phyloP scores from a whole-genome alignment of 2,113 vertebrate species.

The Sapayoa aenigma region DNA sequence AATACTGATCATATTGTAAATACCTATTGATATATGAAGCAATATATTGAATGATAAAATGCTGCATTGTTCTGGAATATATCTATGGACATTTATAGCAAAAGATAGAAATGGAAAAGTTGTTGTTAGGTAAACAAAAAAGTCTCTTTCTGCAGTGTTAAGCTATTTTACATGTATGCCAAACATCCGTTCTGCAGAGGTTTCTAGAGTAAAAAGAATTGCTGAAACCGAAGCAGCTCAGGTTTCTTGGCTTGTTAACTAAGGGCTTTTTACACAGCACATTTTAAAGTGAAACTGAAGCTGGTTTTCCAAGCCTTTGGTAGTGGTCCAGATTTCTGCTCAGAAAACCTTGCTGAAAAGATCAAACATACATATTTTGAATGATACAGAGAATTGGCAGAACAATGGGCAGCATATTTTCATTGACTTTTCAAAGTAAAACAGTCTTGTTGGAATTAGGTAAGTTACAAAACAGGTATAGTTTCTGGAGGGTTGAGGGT shows the following conservation, averaged over 20 bases:
- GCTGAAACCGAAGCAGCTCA: constrained; percentile 1
- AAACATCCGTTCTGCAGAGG: constrained; percentile 16
- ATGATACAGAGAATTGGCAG: neutral
- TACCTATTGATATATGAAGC: constrained; percentile 66
- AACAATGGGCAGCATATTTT: constrained; percentile 2
- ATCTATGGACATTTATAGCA: constrained; percentile 24
- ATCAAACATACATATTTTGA: neutral
- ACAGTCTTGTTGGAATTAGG: neutral
- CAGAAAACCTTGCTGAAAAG: neutral
- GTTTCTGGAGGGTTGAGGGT: neutral
- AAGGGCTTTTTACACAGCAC: neutral
- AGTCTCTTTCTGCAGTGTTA: constrained; percentile 12
- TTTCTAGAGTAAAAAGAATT: constrained; percentile 38
- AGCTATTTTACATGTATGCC: constrained; percentile 27
- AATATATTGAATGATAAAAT: constrained; percentile 69
- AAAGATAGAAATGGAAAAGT: constrained; percentile 1
- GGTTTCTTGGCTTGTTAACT: neutral
- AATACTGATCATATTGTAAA: constrained; percentile 70
- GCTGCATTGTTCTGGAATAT: constrained; percentile 63
- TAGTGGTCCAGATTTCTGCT: neutral
- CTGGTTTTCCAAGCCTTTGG: constrained; percentile 24
- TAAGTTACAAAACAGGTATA: neutral
- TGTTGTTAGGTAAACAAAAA: constrained; percentile 25
- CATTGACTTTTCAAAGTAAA: neutral
- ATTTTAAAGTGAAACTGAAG: neutral